Base-by-base conservation (phyloP, 1,140 invertebrate genomes). In the Lanistes nyassanus region DNA sequence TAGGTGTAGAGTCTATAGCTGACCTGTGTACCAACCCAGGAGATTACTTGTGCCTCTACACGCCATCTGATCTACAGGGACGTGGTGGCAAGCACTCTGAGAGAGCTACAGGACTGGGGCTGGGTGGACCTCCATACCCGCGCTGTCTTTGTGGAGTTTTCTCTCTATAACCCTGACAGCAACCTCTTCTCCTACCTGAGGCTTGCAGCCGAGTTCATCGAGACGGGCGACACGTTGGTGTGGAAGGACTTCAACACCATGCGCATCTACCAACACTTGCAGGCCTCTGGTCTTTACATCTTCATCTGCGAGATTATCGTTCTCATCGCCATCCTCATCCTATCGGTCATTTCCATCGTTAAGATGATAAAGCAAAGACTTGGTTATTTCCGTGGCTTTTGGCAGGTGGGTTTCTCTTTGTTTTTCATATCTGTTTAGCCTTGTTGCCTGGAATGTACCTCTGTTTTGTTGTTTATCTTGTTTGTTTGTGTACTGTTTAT, bases 101-200 rank as follows among this genome's bases (percentile, higher is more conserved):
- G 86, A 16, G 80, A 86, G 47, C 75, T 92, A 7, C 77, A 89
- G 34, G 71, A 81, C 0, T 74, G 84, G 55, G 80, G 77, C 0
- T 92, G 91, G 91, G 83, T 91, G n/a, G 91, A 92, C 78, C 75
- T 84, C n/a, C 79, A 86, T 26, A 91, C 91, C 0, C 80, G 91
- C 80, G 90, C 90, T 7, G 83, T 92, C 36, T 87, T 91, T 74
- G 81, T 91, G 11, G 91, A 92, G 73, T 91, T 91, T 78, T 90
- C 90, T 21, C 82, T 91, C 0, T 92, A 91, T 78, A 91, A 91
- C 76, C 86, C 90, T 11, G 81, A 85, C 71, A 77, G 77, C 0
- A 85, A 86, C 75, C 65, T 84, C 42, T 84, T 88, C 66, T 75
- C 80, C 4, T 83, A 80, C 56, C 66, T 79, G 29, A 80, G 75